Conservation (phyloP, 2,113 vertebrate genomes). For the Misgurnus mizolepis region DNA sequence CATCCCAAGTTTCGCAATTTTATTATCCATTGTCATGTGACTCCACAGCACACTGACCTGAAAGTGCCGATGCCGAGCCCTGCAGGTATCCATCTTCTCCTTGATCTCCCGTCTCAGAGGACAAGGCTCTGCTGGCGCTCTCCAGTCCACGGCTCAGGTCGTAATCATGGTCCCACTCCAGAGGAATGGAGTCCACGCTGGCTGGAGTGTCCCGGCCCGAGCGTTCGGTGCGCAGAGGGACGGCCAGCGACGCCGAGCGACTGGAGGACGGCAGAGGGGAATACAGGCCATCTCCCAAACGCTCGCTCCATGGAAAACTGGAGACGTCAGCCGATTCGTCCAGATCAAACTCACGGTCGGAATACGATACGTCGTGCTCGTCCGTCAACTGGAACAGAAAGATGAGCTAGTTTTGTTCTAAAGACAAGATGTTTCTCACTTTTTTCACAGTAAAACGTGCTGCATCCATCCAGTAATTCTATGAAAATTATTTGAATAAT, state of each 20-base stretch:
- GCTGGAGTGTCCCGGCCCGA: conserved; percentile 94
- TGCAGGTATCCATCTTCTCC: conserved; percentile 80
- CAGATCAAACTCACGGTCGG: conserved; percentile 90
- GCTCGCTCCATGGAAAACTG: conserved; percentile 86
- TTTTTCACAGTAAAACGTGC: too few relatives aligned
- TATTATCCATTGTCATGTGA: background rate
- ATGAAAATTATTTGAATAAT: too few relatives aligned
- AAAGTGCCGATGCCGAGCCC: conserved; percentile 76
- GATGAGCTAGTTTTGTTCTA: too few relatives aligned
- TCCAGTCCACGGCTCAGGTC: conserved; percentile 95
- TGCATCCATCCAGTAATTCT: too few relatives aligned
- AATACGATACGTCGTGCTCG: conserved; percentile 83
- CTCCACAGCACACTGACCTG: conserved; percentile 75
- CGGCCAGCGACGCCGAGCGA: conserved; percentile 85
- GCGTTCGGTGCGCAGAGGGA: conserved; percentile 83
- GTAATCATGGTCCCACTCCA: conserved; percentile 99
- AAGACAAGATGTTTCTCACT: too few relatives aligned
- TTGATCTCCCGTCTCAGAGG: conserved; percentile 78
- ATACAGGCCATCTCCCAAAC: conserved; percentile 78
- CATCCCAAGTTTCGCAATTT: too few relatives aligned
- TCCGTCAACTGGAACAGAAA: conserved; percentile 81
- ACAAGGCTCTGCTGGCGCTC: conserved; percentile 76
- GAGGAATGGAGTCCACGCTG: conserved; percentile 94
- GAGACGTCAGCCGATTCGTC: conserved; percentile 86
- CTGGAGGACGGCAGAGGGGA: conserved; percentile 91